Evolutionary conservation across 1,140 invertebrate species (phyloP).

Genomic region (Pogonomyrmex barbatus): DNA sequence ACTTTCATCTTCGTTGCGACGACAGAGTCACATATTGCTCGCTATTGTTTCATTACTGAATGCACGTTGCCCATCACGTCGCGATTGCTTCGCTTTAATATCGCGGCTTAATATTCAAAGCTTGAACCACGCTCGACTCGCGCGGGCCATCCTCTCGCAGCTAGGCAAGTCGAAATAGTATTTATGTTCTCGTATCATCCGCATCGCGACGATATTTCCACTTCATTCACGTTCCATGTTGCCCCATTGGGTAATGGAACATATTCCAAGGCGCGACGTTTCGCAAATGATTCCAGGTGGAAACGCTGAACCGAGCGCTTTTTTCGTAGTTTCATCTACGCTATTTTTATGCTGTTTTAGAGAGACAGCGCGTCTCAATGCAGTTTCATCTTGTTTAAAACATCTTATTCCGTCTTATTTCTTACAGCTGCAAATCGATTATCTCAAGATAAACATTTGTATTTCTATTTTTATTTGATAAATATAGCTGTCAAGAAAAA

Average conservation of each 20-base stretch:
- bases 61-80: conserved; percentile 35
- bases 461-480: conserved; percentile 4
- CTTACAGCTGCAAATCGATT: conserved; percentile 26
- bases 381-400: conserved; percentile 42
- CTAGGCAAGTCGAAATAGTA: conserved; percentile 54
- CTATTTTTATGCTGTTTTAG: conserved; percentile 61
- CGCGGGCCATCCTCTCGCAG: conserved; percentile 34
- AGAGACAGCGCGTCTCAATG: not conserved
- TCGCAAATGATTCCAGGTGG: conserved; percentile 55
- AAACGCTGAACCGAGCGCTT: conserved; percentile 46
- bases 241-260: conserved; percentile 61
- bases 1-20: conserved; percentile 40
- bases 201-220: conserved; percentile 64
- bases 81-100: conserved; percentile 63
- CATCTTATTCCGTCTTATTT: conserved; percentile 43
- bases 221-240: conserved; percentile 24
- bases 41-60: conserved; percentile 63
- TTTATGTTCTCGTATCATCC: conserved; percentile 58
- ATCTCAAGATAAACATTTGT: not conserved
- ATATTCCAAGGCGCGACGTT: conserved; percentile 52
- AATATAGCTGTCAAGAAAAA: not conserved
- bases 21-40: conserved; percentile 47
- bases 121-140: conserved; percentile 27
- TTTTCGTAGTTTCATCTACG: conserved; percentile 36
- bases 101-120: conserved; percentile 64